A percentile compares a stretch with the other conserved stretches of the same genome.
phyloP scores from a whole-genome alignment of 2,797 vertebrate genomes.

The Lithobates pipiens region DNA sequence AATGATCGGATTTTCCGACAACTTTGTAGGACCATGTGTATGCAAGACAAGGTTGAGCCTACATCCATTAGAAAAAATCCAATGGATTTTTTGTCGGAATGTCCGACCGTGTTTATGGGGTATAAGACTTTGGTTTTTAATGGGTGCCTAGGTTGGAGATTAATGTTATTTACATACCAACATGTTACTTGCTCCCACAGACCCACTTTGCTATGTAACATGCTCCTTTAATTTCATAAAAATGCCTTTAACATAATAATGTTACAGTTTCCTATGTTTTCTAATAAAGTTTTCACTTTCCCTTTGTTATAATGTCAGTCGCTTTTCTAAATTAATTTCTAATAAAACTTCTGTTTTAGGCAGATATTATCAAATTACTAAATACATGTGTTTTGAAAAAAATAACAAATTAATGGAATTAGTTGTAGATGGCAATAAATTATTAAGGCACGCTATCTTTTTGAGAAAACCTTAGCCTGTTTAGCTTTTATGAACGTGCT shows the following conservation, averaged over 20 bases:
- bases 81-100: too few relatives aligned
- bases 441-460: background rate
- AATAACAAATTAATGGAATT: slow-evolving; percentile 21
- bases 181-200: too few relatives aligned
- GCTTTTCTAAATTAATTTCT: background rate
- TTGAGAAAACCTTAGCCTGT: slow-evolving; percentile 21
- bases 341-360: background rate
- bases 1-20: too few relatives aligned
- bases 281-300: background rate
- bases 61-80: too few relatives aligned
- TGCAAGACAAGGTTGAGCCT: too few relatives aligned
- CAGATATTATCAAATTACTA: slow-evolving; percentile 20
- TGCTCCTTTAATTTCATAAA: background rate
- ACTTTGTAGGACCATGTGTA: too few relatives aligned
- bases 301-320: background rate
- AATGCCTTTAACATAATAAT: background rate
- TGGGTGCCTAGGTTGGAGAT: too few relatives aligned
- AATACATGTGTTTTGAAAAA: slow-evolving; percentile 1
- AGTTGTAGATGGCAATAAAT: slow-evolving; percentile 29
- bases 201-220: too few relatives aligned
- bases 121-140: too few relatives aligned
- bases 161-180: too few relatives aligned
- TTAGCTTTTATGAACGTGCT: slow-evolving; percentile 32
- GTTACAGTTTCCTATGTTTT: background rate
- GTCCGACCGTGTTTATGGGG: too few relatives aligned